A percentile compares a stretch with the other conserved stretches of the same genome.
These are phyloP conservation scores for Caenorhabditis wallacei DNA, from an alignment of 2,888 invertebrate genomes.

Conservation along the genomic window DNA sequence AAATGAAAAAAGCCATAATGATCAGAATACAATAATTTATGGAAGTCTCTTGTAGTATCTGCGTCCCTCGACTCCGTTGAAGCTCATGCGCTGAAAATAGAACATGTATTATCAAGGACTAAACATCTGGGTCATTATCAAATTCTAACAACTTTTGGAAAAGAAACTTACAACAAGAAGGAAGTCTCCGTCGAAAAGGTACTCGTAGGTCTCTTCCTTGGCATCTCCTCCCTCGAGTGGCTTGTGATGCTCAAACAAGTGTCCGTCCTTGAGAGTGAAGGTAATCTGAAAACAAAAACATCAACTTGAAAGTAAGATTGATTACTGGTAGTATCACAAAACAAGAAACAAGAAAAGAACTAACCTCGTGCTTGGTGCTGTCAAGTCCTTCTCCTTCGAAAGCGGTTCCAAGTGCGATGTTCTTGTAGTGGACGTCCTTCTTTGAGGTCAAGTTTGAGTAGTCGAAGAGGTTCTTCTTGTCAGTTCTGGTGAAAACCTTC, in stretches of 20 bases:
- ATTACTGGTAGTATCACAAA: neutral
- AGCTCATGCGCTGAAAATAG: slow-evolving; percentile 77
- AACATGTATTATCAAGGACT: neutral
- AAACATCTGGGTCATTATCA: no score
- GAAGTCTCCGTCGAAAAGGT: slow-evolving; percentile 75
- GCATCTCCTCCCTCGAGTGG: slow-evolving; percentile 73
- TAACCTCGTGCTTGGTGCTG: slow-evolving; percentile 78
- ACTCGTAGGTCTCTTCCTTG: slow-evolving; percentile 81
- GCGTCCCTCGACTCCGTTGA: slow-evolving; percentile 76
- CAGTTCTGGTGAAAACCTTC: slow-evolving; percentile 73
- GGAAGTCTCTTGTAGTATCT: slow-evolving; percentile 78
- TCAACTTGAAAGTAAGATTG: neutral
- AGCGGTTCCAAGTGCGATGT: slow-evolving; percentile 75
- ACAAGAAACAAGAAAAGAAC: neutral
- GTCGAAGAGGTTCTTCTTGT: slow-evolving; percentile 64
- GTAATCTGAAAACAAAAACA: slow-evolving; percentile 70
- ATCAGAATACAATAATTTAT: slow-evolving; percentile 29
- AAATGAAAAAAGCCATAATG: slow-evolving; percentile 23
- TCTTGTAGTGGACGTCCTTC: slow-evolving; percentile 80
- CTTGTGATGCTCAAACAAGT: slow-evolving; percentile 75
- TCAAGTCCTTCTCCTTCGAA: slow-evolving; percentile 81
- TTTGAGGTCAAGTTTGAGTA: slow-evolving; percentile 79
- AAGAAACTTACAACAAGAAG: slow-evolving; percentile 75
- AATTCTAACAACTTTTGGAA: no score
- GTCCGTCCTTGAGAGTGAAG: slow-evolving; percentile 72